A percentile compares a stretch with the other conserved stretches of the same genome.
These are phyloP conservation scores for Cacoxenus indagator DNA, from an alignment of 2,888 invertebrate genomes.

Conservation along the genomic window DNA sequence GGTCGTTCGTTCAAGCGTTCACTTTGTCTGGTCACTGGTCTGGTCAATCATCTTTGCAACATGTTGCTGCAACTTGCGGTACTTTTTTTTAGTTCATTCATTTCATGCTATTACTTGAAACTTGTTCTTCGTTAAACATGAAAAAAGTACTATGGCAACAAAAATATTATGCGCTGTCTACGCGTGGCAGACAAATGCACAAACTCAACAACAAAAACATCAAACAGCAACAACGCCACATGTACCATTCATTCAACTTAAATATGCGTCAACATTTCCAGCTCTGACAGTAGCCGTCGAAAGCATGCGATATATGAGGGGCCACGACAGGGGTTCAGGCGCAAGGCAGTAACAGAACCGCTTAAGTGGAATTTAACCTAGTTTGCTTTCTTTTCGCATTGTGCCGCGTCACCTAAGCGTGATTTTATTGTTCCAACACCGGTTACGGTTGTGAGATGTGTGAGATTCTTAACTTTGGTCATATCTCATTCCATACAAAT, in stretches of 20 bases:
- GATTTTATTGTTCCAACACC: not conserved
- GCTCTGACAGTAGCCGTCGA: not conserved
- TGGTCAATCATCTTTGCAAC: slow-evolving; percentile 45
- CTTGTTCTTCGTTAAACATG: slow-evolving; percentile 34
- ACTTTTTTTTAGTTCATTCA: slow-evolving; percentile 39
- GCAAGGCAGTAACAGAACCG: not conserved
- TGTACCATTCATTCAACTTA: not conserved
- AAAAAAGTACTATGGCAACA: slow-evolving; percentile 39
- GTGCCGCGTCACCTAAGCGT: slow-evolving; percentile 35
- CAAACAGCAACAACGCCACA: not conserved
- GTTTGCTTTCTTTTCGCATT: slow-evolving; percentile 56
- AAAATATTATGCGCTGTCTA: slow-evolving; percentile 35
- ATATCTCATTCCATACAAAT: too few species aligned
- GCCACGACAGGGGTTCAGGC: not conserved
- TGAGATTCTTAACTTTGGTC: not conserved
- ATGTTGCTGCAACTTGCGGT: slow-evolving; percentile 48
- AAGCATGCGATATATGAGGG: not conserved
- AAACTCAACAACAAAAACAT: not conserved
- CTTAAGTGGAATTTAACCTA: slow-evolving; percentile 57
- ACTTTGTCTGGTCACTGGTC: slow-evolving; percentile 9
- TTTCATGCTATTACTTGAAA: slow-evolving; percentile 25
- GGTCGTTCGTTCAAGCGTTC: not conserved
- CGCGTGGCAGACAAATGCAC: not conserved
- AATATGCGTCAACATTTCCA: not conserved
- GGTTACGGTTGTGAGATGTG: not conserved